Conservation (phyloP, 2,113 vertebrate genomes). For the Lathamus discolor region DNA sequence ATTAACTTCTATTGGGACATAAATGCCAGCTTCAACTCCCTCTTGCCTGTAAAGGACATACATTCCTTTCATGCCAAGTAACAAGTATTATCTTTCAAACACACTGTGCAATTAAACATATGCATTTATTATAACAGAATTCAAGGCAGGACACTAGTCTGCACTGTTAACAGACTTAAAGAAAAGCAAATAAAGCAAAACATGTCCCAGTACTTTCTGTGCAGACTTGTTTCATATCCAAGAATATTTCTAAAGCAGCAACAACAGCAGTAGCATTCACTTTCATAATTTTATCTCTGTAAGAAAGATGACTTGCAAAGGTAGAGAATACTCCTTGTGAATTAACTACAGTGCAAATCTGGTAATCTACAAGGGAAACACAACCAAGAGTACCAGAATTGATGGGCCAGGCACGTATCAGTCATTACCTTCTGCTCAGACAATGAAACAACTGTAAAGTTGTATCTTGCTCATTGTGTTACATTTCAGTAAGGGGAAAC, state of each 20-base stretch:
- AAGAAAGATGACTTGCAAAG: not conserved
- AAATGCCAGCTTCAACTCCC: conserved; percentile 78
- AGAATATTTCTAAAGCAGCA: not conserved
- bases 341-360: not conserved
- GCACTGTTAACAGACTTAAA: not conserved
- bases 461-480: not conserved
- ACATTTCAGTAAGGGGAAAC: not conserved
- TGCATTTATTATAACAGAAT: not conserved
- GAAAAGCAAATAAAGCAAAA: not conserved
- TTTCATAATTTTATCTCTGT: not conserved
- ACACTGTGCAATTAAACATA: not conserved
- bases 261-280: not conserved
- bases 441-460: not conserved
- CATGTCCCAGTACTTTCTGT: not conserved
- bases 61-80: not conserved
- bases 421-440: not conserved
- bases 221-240: not conserved
- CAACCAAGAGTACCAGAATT: not conserved
- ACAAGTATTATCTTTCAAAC: not conserved
- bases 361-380: not conserved
- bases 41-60: conserved; percentile 85
- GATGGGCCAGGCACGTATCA: not conserved
- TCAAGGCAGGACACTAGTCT: not conserved
- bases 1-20: conserved; percentile 83
- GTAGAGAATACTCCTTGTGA: not conserved